Evolutionary conservation across 2,888 invertebrate species (phyloP).

Genomic region (Agonum fuliginosum): DNA sequence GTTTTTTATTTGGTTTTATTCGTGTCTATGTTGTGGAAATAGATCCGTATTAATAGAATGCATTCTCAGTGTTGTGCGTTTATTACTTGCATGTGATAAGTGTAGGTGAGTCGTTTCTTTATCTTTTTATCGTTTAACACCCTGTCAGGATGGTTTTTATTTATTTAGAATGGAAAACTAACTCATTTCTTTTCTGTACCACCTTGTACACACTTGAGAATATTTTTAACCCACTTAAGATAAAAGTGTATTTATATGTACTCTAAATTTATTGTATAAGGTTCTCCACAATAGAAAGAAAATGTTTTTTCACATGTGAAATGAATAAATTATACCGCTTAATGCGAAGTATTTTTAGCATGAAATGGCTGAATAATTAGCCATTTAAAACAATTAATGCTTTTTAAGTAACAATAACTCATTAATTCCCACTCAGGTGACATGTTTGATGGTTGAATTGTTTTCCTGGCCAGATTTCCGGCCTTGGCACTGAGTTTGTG

Average conservation of each 20-base stretch:
- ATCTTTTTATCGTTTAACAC: constrained; percentile 18
- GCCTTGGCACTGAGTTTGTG: constrained; percentile 51
- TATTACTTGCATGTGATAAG: constrained; percentile 31
- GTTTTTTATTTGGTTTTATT: constrained; percentile 48
- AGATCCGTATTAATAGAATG: constrained; percentile 46
- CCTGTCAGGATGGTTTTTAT: neutral
- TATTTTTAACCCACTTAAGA: neutral
- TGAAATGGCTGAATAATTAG: neutral
- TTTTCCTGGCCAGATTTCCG: constrained; percentile 3
- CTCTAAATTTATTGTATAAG: neutral
- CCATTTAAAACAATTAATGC: neutral
- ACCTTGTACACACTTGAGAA: neutral
- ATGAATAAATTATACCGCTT: too few species aligned
- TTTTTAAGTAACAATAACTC: neutral
- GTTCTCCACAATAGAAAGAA: too few species aligned
- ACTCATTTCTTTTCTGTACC: neutral
- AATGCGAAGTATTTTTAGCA: neutral
- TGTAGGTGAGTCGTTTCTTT: constrained; percentile 22
- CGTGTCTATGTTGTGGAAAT: constrained; percentile 40
- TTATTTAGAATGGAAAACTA: neutral
- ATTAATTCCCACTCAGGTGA: neutral
- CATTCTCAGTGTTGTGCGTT: constrained; percentile 46
- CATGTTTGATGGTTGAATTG: constrained; percentile 10
- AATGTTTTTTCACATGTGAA: too few species aligned
- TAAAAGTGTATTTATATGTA: neutral